phyloP scores from a whole-genome alignment of 2,888 invertebrate species.

The Drosophila fulvimacula region DNA sequence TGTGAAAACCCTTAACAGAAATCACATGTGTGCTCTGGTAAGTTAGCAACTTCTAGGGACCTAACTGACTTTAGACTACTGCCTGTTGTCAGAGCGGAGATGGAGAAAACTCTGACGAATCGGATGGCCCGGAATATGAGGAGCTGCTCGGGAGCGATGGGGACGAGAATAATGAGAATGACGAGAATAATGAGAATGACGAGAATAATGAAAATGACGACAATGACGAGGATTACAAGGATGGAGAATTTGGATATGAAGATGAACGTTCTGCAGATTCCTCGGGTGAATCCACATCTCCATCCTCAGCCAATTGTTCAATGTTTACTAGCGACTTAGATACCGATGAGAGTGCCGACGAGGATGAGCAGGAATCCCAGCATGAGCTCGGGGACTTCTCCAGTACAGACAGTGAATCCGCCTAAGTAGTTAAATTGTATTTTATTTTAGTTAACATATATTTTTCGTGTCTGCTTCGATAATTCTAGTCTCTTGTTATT shows the following conservation, averaged over 20 bases:
- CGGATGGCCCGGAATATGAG: conserved; percentile 9
- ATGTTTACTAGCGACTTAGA: not conserved
- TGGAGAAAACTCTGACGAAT: not conserved
- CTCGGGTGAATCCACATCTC: not conserved
- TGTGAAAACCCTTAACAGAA: conserved; percentile 51
- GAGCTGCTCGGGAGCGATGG: not conserved
- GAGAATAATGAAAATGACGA: too few relatives aligned
- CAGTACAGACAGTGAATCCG: conserved; percentile 30
- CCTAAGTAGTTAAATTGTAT: conserved; percentile 24
- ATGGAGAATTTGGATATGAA: not conserved
- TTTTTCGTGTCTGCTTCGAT: not conserved
- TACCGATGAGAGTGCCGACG: conserved; percentile 21
- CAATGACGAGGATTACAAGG: not conserved
- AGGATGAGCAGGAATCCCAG: not conserved
- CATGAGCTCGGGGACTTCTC: not conserved
- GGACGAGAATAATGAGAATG: too few relatives aligned
- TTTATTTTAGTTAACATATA: conserved; percentile 4
- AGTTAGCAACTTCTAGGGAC: not conserved
- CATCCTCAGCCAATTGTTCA: conserved; percentile 10
- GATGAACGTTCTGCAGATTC: conserved; percentile 11
- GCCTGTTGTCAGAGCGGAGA: not conserved
- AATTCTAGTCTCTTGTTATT: not conserved
- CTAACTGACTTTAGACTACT: not conserved
- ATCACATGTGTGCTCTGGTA: conserved; percentile 36
- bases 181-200: too few relatives aligned